Conservation (phyloP, 37 sponge, comb jelly and placozoan genomes). For the Oopsacas minuta region DNA sequence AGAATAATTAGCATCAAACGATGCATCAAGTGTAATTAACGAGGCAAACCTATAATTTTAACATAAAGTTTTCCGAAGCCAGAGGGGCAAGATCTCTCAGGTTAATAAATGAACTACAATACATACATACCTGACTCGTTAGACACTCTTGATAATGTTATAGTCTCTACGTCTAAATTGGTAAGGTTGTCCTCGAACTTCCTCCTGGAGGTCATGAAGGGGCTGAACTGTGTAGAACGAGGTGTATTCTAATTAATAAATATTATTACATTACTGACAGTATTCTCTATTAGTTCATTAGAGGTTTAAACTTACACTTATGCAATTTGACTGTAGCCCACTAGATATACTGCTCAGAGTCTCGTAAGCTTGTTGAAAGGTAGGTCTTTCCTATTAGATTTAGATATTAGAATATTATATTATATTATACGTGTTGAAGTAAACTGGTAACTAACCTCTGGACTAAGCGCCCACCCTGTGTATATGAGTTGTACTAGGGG, state of each 20-base stretch:
- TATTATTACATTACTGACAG: too few relatives aligned
- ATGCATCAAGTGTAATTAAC: too few relatives aligned
- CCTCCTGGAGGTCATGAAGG: not conserved
- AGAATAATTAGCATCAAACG: too few relatives aligned
- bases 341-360: not conserved
- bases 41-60: too few relatives aligned
- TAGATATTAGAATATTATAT: not conserved
- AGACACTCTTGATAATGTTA: not conserved
- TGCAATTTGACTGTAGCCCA: not conserved
- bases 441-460: conserved; percentile 21
- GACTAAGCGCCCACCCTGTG: conserved; percentile 26
- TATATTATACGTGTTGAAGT: not conserved
- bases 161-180: not conserved
- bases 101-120: too few relatives aligned
- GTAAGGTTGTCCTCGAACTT: not conserved
- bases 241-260: not conserved
- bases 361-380: conserved; percentile 14
- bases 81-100: too few relatives aligned
- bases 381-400: conserved; percentile 14
- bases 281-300: too few relatives aligned
- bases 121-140: not conserved
- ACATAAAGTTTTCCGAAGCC: too few relatives aligned
- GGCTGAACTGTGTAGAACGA: not conserved
- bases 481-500: conserved; percentile 19
- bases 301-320: not conserved